A percentile compares a stretch with the other conserved stretches of the same genome.
These are phyloP conservation scores for Slavum lentiscoides DNA, from an alignment of 2,888 invertebrate species.

Conservation along the genomic window DNA sequence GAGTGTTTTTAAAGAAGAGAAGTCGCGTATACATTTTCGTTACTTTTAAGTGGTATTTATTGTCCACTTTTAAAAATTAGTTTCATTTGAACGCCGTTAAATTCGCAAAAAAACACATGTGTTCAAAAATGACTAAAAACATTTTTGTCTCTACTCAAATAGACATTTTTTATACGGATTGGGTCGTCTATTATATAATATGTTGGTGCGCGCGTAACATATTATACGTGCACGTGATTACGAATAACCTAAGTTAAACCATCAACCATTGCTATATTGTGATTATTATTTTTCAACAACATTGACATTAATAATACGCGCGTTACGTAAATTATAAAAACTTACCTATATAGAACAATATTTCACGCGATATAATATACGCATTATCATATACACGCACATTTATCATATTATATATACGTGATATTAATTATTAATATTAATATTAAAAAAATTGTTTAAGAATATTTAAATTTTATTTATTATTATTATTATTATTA, in stretches of 20 bases:
- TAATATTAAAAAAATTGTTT: too few species aligned
- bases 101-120: conserved; percentile 28
- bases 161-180: conserved; percentile 19
- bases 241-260: conserved; percentile 15
- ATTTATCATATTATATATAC: too few species aligned
- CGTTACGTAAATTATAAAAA: too few species aligned
- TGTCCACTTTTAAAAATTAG: conserved; percentile 47
- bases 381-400: too few species aligned
- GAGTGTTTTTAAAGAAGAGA: conserved; percentile 1
- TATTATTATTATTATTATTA: too few species aligned
- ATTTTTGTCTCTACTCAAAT: neutral
- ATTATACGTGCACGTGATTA: too few species aligned
- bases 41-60: conserved; percentile 40
- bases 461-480: too few species aligned
- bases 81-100: conserved; percentile 13
- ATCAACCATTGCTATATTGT: neutral
- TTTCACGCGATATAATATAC: too few species aligned
- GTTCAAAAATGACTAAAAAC: conserved; percentile 8
- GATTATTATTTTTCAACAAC: conserved; percentile 1
- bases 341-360: too few species aligned
- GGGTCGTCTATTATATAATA: neutral
- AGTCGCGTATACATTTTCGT: conserved; percentile 21
- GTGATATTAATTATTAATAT: too few species aligned
- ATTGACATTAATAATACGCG: neutral
- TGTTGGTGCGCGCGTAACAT: neutral